A percentile compares a stretch with the other conserved stretches of the same genome.
phyloP scores from a whole-genome alignment of 2,888 invertebrate species.

The Arenicola marina region DNA sequence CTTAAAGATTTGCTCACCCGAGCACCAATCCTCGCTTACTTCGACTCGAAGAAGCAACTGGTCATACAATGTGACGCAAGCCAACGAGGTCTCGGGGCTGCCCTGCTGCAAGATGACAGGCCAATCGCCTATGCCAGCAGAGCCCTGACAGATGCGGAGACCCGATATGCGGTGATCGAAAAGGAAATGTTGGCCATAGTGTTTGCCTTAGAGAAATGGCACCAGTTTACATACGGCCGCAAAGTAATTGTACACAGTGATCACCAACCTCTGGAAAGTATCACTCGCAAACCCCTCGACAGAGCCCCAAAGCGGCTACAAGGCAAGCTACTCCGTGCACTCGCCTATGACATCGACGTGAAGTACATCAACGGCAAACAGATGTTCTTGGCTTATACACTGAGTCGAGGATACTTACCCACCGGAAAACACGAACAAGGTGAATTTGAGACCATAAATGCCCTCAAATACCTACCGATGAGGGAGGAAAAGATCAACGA shows the following conservation, averaged over 20 bases:
- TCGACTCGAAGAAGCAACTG: constrained; percentile 10
- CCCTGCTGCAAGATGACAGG: constrained; percentile 29
- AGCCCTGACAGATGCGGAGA: constrained; percentile 27
- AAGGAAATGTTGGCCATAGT: constrained; percentile 25
- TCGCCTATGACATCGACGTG: constrained; percentile 10
- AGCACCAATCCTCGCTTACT: constrained; percentile 12
- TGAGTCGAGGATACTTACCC: too few species aligned
- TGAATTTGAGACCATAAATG: too few species aligned
- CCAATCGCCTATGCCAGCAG: constrained; percentile 33
- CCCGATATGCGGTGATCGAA: constrained; percentile 32
- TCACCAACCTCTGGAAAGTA: constrained; percentile 18
- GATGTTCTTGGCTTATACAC: constrained; percentile 18
- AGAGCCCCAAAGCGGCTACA: constrained; percentile 19
- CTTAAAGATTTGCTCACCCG: constrained; percentile 9
- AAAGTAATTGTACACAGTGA: constrained; percentile 13
- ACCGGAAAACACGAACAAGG: too few species aligned
- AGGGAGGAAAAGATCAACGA: too few species aligned
- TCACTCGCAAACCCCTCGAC: constrained; percentile 14
- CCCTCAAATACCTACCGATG: too few species aligned
- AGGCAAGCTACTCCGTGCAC: constrained; percentile 12
- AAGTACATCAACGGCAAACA: constrained; percentile 20
- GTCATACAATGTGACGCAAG: constrained; percentile 22
- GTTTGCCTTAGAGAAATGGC: constrained; percentile 15
- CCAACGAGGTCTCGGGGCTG: constrained; percentile 16
- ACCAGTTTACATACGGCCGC: constrained; percentile 19